A percentile compares a stretch with the other conserved stretches of the same genome.
Evolutionary conservation across 2,888 invertebrate species (phyloP).

Genomic region (Emmelina monodactyla): DNA sequence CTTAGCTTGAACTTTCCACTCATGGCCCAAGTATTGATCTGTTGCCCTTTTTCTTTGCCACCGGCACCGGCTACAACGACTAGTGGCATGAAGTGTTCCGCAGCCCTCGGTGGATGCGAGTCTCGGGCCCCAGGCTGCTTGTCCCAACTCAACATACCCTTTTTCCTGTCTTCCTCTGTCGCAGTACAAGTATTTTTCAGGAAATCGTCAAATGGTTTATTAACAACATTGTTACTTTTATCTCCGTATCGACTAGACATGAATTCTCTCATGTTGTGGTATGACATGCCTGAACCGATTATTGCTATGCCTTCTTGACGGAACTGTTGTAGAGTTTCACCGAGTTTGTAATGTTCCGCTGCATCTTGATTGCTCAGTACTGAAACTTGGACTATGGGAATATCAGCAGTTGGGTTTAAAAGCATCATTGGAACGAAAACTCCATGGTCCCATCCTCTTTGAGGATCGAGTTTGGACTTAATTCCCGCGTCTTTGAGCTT

Average conservation of each 20-base stretch:
- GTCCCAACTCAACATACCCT: constrained; percentile 36
- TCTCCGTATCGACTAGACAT: constrained; percentile 20
- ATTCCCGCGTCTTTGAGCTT: constrained; percentile 37
- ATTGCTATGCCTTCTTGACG: constrained; percentile 49
- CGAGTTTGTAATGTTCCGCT: constrained; percentile 42
- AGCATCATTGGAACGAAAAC: constrained; percentile 60
- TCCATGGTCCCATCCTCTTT: constrained; percentile 59
- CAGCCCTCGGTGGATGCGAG: constrained; percentile 43
- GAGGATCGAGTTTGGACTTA: constrained; percentile 37
- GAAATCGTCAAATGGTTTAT: constrained; percentile 48
- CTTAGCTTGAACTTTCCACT: constrained; percentile 41
- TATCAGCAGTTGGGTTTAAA: constrained; percentile 45
- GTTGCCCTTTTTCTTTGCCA: constrained; percentile 32
- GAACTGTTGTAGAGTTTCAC: constrained; percentile 35
- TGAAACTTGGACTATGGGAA: constrained; percentile 52
- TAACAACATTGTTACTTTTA: constrained; percentile 32
- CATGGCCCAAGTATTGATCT: constrained; percentile 55
- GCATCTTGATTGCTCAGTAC: constrained; percentile 43
- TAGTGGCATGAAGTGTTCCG: constrained; percentile 55
- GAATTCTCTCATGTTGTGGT: constrained; percentile 55
- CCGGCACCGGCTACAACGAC: constrained; percentile 51
- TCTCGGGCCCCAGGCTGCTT: constrained; percentile 38
- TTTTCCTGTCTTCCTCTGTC: constrained; percentile 28
- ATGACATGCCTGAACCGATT: constrained; percentile 55
- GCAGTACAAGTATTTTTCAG: constrained; percentile 39